phyloP scores from a whole-genome alignment of 2,888 invertebrate species.

The Syrphus vitripennis region DNA sequence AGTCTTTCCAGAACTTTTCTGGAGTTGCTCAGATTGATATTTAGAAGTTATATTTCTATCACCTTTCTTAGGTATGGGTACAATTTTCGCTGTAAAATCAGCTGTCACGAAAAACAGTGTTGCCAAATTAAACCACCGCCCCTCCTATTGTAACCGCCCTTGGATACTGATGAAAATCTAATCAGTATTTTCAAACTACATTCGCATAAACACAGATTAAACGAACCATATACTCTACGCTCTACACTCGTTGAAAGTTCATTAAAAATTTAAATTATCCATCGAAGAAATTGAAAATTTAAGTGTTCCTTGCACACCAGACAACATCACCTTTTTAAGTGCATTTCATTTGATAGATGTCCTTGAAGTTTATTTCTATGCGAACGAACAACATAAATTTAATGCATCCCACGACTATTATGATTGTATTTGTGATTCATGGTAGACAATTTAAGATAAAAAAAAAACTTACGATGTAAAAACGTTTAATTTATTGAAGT shows the following conservation, averaged over 20 bases:
- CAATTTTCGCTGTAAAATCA: too few relatives aligned
- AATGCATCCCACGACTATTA: background rate
- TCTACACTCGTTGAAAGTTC: conserved; percentile 7
- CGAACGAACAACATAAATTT: background rate
- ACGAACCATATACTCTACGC: background rate
- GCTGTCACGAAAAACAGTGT: too few relatives aligned
- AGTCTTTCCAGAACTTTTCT: too few relatives aligned
- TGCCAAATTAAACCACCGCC: background rate
- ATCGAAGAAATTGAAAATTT: background rate
- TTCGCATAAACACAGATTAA: background rate
- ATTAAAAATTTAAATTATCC: background rate
- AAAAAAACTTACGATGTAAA: background rate
- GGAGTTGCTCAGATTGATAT: too few relatives aligned
- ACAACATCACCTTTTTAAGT: background rate
- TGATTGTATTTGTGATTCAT: background rate
- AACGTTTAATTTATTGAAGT: background rate
- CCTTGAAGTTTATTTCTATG: background rate
- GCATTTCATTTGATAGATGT: background rate
- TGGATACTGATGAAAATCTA: background rate
- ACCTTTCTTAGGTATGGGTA: too few relatives aligned
- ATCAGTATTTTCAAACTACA: background rate
- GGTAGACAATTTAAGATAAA: background rate
- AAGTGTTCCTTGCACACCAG: background rate
- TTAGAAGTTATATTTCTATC: too few relatives aligned
- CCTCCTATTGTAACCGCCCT: background rate